Percentiles rank a stretch among this genome's conserved stretches.
These are phyloP conservation scores for Poeciliopsis prolifica DNA, from an alignment of 2,113 vertebrate genomes.

Conservation along the genomic window DNA sequence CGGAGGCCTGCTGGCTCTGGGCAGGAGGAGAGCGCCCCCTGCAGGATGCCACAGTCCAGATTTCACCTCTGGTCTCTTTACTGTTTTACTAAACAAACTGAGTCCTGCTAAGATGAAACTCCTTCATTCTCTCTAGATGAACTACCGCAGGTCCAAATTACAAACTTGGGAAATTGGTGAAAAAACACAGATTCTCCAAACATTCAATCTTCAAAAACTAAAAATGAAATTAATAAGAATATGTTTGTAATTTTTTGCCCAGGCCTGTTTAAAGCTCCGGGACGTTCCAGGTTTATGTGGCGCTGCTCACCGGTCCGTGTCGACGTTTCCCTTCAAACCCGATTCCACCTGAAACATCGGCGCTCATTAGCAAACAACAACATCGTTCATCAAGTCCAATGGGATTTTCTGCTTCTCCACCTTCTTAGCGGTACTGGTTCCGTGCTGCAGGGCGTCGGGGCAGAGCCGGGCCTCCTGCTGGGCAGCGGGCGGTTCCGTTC, in stretches of 20 bases:
- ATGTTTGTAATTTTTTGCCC: too few species aligned
- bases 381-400: not conserved
- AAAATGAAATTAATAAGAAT: too few species aligned
- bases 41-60: slow-evolving; percentile 17
- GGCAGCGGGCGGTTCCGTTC: slow-evolving; percentile 15
- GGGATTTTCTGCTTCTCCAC: slow-evolving; percentile 2
- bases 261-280: too few species aligned
- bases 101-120: not conserved
- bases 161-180: too few species aligned
- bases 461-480: slow-evolving; percentile 29
- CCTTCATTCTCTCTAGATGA: too few species aligned
- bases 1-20: slow-evolving; percentile 55
- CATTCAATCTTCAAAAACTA: too few species aligned
- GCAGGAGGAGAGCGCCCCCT: slow-evolving; percentile 82
- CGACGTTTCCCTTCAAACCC: slow-evolving; percentile 15
- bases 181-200: too few species aligned
- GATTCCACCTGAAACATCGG: slow-evolving; percentile 58
- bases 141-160: too few species aligned
- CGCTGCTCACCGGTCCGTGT: slow-evolving; percentile 46
- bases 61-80: not conserved
- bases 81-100: not conserved
- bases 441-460: slow-evolving; percentile 19
- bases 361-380: not conserved
- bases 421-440: slow-evolving; percentile 28
- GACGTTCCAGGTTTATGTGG: too few species aligned